Base-by-base conservation (phyloP, 1,140 invertebrate genomes). In the Scaptomyza graminum region DNA sequence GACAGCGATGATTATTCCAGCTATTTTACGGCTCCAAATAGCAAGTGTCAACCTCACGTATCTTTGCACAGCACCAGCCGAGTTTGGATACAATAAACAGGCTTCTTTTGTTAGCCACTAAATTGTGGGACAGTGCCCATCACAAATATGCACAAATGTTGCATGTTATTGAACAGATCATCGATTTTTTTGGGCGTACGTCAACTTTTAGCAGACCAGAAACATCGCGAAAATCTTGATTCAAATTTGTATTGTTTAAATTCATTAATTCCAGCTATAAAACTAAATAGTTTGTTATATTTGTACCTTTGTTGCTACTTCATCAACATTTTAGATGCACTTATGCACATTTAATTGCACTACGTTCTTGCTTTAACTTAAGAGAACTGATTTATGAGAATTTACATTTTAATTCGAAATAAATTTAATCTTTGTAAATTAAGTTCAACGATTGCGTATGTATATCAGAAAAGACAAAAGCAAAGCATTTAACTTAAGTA, bases 11-110 rank as follows among this genome's bases (percentile, higher is more conserved):
- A 88, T 88, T 88, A 88, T 83, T 37, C 79, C 66, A 15, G 11
- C 67, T 60, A 87, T 79, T 87, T 87, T 87, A 87, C 87, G 78
- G 83, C 78, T 88, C 61, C 61, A 87, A 75, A 87, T 87, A 87
- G 72, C 82, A 87, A 87, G 83, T 82, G 82, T 87, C 82, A 87
- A 68, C 41, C 68, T 73, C 82, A 87, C 82, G 77, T 85, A 74
- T 71, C 74, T 76, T 77, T 68, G 68, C 70, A 46, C 18, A 77
- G 41, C n/a, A 51, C n/a, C 18, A 22, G 55, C 22, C 46, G 56
- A 69, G 70, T 37, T 37, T 25, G 28, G 39, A 34, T 28, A 41
- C 31, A 50, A 18, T 25, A 18, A 43, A 28, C 46, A 37, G 47
- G 4, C n/a, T 15, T 25, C 22, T 8, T 44, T 15, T 22, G 12